A percentile compares a stretch with the other conserved stretches of the same genome.
These are phyloP conservation scores for Drosophila nigrodunni DNA, from an alignment of 1,140 invertebrate species.

Conservation along the genomic window DNA sequence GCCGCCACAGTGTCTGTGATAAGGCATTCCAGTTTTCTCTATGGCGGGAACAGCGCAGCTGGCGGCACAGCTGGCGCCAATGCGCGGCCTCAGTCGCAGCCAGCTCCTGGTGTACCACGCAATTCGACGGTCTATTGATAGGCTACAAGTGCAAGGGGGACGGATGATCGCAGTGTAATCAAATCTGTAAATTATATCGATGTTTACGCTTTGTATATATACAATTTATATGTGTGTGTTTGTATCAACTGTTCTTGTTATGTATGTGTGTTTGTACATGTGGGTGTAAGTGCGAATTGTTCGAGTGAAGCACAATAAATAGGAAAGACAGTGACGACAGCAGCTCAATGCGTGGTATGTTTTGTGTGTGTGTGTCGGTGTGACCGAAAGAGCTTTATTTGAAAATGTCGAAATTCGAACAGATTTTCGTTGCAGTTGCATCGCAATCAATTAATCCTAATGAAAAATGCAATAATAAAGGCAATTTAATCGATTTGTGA, in stretches of 20 bases:
- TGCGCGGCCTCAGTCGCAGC: conserved; percentile 62
- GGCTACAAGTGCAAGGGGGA: conserved; percentile 8
- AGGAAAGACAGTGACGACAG: background rate
- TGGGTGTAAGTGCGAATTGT: background rate
- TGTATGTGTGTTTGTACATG: background rate
- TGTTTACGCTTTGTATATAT: conserved; percentile 58
- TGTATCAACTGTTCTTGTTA: conserved; percentile 17
- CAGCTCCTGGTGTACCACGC: conserved; percentile 48
- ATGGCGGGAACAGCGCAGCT: conserved; percentile 59
- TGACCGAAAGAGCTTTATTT: conserved; percentile 13
- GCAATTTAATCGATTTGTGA: conserved; percentile 12
- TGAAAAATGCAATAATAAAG: background rate
- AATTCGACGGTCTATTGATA: conserved; percentile 67
- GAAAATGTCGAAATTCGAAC: background rate
- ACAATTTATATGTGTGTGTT: conserved; percentile 16
- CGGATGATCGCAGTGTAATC: background rate
- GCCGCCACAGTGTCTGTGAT: conserved; percentile 81
- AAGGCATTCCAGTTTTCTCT: conserved; percentile 79
- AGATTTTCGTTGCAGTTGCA: background rate
- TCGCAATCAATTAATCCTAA: conserved; percentile 8
- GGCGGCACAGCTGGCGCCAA: conserved; percentile 16
- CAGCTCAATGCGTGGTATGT: background rate
- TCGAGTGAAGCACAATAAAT: conserved; percentile 7
- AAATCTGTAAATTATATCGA: conserved; percentile 28
- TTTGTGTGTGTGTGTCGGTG: conserved; percentile 18